phyloP scores from a whole-genome alignment of 2,888 invertebrate species.

The Eupelmus urozonus region DNA sequence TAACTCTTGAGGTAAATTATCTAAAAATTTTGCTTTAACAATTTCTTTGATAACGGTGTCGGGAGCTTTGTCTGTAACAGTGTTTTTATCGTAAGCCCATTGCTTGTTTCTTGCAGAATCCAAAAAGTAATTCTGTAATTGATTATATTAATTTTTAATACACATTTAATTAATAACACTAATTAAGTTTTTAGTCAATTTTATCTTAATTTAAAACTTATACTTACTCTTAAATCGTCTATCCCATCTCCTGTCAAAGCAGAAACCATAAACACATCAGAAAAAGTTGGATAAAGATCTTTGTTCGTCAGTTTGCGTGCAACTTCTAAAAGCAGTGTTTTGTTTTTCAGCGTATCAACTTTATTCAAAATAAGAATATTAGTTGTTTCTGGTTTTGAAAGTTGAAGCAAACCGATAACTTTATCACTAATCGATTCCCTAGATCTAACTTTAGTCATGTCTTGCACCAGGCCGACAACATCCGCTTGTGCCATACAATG shows the following conservation, averaged over 20 bases:
- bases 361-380: slow-evolving; percentile 94
- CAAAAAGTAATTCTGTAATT: slow-evolving; percentile 83
- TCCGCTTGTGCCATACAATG: slow-evolving; percentile 85
- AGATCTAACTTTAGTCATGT: slow-evolving; percentile 85
- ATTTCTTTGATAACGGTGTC: slow-evolving; percentile 85
- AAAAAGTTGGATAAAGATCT: slow-evolving; percentile 87
- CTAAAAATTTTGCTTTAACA: slow-evolving; percentile 90
- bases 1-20: slow-evolving; percentile 90
- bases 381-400: slow-evolving; percentile 79
- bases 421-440: slow-evolving; percentile 84
- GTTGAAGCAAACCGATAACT: slow-evolving; percentile 83
- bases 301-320: slow-evolving; percentile 84
- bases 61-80: slow-evolving; percentile 87
- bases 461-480: slow-evolving; percentile 91
- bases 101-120: slow-evolving; percentile 82
- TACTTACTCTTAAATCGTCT: slow-evolving; percentile 82
- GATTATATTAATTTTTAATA: slow-evolving; percentile 21
- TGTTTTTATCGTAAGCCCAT: slow-evolving; percentile 84
- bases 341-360: slow-evolving; percentile 84
- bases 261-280: slow-evolving; percentile 94
- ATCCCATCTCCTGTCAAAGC: slow-evolving; percentile 88
- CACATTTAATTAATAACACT: slow-evolving; percentile 12
- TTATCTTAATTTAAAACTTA: no score
- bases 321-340: slow-evolving; percentile 83
- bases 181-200: slow-evolving; percentile 3